phyloP scores from a whole-genome alignment of 2,113 vertebrate species.

The Antigone vipio region DNA sequence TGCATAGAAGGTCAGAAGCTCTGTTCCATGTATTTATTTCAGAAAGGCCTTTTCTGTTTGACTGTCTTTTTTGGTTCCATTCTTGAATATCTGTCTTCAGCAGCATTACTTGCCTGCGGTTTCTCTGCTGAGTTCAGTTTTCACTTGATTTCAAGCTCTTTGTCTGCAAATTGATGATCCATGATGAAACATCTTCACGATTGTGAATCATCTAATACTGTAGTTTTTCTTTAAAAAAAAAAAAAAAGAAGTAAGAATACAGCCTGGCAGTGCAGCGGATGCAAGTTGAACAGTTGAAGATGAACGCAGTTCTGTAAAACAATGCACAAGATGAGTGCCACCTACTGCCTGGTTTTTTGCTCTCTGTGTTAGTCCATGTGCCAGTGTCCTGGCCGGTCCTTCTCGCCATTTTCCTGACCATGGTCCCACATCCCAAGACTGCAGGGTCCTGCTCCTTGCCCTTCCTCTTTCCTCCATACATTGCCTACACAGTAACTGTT shows the following conservation, averaged over 20 bases:
- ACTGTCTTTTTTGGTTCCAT: background rate
- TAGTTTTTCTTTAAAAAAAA: background rate
- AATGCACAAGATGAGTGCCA: background rate
- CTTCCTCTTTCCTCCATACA: background rate
- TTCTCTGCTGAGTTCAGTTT: background rate
- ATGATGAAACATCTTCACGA: background rate
- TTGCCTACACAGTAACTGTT: background rate
- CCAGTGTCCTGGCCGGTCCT: background rate
- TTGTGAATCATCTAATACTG: background rate
- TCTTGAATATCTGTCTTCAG: background rate
- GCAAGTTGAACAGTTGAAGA: background rate
- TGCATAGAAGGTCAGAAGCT: background rate
- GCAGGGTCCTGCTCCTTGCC: background rate
- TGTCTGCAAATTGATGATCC: background rate
- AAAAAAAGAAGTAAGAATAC: background rate
- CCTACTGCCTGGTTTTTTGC: background rate
- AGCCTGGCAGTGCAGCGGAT: background rate
- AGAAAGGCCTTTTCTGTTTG: background rate
- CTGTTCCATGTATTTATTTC: background rate
- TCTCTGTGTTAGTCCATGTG: background rate
- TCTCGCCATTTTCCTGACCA: background rate
- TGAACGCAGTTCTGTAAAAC: background rate
- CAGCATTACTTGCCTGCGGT: background rate
- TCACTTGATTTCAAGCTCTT: background rate
- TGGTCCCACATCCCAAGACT: background rate